These are phyloP conservation scores for Papilio glaucus DNA, from an alignment of 1,140 invertebrate species.

Conservation along the genomic window DNA sequence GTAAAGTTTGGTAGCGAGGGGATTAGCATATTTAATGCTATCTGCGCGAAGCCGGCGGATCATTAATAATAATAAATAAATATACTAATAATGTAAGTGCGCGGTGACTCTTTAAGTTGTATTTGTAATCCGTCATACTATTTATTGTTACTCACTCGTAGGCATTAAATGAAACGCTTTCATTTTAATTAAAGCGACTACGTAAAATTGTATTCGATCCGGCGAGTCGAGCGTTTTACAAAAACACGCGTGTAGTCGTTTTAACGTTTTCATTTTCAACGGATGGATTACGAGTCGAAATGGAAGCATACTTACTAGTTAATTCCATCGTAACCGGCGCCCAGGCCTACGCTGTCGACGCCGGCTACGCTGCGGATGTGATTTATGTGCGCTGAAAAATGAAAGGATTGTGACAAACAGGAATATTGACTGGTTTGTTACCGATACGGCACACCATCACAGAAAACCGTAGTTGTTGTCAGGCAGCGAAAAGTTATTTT, in stretches of 20 bases:
- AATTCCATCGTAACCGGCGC: constrained; percentile 95
- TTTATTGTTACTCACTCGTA: constrained; percentile 14
- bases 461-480: no score
- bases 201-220: constrained; percentile 27
- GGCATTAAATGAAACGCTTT: constrained; percentile 6
- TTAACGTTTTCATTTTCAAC: constrained; percentile 28
- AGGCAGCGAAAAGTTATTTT: no score
- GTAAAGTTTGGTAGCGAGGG: no score
- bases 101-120: not conserved
- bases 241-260: constrained; percentile 7
- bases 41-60: no score
- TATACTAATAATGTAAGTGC: constrained; percentile 28
- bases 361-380: constrained; percentile 94
- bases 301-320: constrained; percentile 90
- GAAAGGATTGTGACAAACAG: not conserved
- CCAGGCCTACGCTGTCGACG: constrained; percentile 94
- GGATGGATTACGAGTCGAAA: constrained; percentile 16
- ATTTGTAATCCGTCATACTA: constrained; percentile 7
- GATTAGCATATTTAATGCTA: no score
- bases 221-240: constrained; percentile 6
- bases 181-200: constrained; percentile 31
- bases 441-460: no score
- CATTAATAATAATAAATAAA: not conserved
- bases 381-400: constrained; percentile 94
- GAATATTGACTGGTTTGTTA: constrained; percentile 17